A percentile compares a stretch with the other conserved stretches of the same genome.
phyloP scores from a whole-genome alignment of 2,113 vertebrate genomes.

The Shinisaurus crocodilurus region DNA sequence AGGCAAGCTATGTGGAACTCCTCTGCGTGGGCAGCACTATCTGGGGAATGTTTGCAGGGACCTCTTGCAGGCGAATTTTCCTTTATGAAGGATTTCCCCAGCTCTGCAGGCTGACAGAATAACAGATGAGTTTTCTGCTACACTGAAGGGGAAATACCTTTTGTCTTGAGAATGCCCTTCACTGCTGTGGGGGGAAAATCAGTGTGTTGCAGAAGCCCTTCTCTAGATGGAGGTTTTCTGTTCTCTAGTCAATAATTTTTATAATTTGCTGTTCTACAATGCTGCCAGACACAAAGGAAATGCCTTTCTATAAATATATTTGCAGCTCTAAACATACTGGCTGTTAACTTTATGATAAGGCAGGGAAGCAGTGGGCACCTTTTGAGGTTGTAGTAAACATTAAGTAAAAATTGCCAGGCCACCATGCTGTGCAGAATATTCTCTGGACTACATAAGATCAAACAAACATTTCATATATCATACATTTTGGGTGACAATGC shows the following conservation, averaged over 20 bases:
- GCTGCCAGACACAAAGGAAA: conserved; percentile 24
- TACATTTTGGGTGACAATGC: neutral
- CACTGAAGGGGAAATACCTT: conserved; percentile 69
- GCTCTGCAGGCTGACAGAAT: conserved; percentile 54
- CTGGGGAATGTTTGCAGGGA: conserved; percentile 66
- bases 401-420: neutral
- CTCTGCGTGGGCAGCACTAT: conserved; percentile 46
- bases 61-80: conserved; percentile 51
- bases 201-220: conserved; percentile 21
- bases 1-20: conserved; percentile 37
- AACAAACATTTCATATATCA: neutral
- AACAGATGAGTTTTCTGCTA: conserved; percentile 65
- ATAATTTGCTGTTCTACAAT: neutral
- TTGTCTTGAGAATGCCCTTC: conserved; percentile 61
- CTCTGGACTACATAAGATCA: neutral
- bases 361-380: neutral
- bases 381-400: neutral
- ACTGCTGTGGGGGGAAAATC: conserved; percentile 15
- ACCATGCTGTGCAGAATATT: neutral
- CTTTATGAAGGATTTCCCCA: conserved; percentile 70
- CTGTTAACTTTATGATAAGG: neutral
- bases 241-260: neutral
- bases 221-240: neutral
- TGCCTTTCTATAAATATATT: conserved; percentile 26
- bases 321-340: neutral